Evolutionary conservation across 2,888 invertebrate species (phyloP).

Genomic region (Parasteatoda lunata): DNA sequence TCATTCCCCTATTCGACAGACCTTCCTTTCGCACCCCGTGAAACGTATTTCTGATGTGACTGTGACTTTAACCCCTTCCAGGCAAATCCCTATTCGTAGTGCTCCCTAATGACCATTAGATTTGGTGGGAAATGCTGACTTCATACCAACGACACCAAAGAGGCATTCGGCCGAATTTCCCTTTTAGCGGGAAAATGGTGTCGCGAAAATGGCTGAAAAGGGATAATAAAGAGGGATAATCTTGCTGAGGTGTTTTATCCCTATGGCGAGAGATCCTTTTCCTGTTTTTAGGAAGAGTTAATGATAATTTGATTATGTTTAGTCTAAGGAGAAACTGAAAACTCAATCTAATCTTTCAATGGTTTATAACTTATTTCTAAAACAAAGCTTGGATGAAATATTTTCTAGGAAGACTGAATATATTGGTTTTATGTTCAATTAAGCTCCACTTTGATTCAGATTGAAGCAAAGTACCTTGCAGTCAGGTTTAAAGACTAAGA

Average conservation of each 20-base stretch:
- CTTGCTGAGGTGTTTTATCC: not conserved
- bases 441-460: too few relatives aligned
- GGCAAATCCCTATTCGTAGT: not conserved
- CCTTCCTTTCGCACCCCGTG: not conserved
- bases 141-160: not conserved
- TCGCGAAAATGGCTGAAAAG: not conserved
- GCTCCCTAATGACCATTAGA: not conserved
- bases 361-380: too few relatives aligned
- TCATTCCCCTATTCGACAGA: conserved; percentile 59
- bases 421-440: too few relatives aligned
- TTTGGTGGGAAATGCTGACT: not conserved
- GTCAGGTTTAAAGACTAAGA: too few relatives aligned
- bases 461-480: too few relatives aligned
- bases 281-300: not conserved
- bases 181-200: not conserved
- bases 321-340: too few relatives aligned
- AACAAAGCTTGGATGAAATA: too few relatives aligned
- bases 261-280: not conserved
- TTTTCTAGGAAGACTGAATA: too few relatives aligned
- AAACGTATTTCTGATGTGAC: not conserved
- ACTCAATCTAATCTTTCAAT: too few relatives aligned
- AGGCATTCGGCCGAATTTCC: not conserved
- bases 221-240: not conserved
- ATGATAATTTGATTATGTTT: too few relatives aligned
- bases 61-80: conserved; percentile 5